Evolutionary conservation across 2,888 invertebrate species (phyloP), one percentile per base, ranked within the genome.

Genomic region (Scaptomyza polygonia): DNA sequence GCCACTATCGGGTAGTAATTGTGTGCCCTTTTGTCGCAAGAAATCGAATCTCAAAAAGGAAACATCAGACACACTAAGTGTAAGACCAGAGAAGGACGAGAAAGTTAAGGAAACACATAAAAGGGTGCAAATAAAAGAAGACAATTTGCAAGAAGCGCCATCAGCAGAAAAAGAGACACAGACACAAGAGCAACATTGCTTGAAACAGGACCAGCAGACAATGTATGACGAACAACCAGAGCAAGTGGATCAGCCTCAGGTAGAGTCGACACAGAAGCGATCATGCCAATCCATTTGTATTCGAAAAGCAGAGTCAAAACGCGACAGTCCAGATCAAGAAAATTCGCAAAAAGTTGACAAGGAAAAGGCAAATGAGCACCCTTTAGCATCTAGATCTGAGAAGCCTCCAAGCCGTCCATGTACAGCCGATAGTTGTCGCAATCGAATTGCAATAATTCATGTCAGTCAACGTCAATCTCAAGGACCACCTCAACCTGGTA

Each of bases 371-470:
- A 4, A 4, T 21, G 21, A 21, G 21, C 4, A 4, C 21, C 21
- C 4, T 4, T 21, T 21, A 21, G 21, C 21, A 36, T 6, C 3
- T 25, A 5, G 25, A 25, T 0, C 25, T 0, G 21, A 25, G 12
- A 21, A 12, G 25, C 6, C 25, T 21, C 11, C 42, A 12, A n/a
- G 12, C 21, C 7, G 4, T 21, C 42, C 12, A 12, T 21, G 42
- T 25, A 7, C 42, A 21, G 0, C 7, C 3, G 42, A 21, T 6
- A 25, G n/a, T 21, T 5, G 18, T 12, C 42, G 42, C 21, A 25
- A 43, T 1, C 36, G 47, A 29, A 12, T 55, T 56, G 48, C 40
- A 12, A 47, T 56, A 4, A 48, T 56, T 39, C 32, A 25, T 30
- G 8, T 57, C 11, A 18, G 27, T n/a, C n/a, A 12, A 5, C 11